These are phyloP conservation scores for Morelia viridis DNA, from an alignment of 2,797 vertebrate species.

Conservation along the genomic window DNA sequence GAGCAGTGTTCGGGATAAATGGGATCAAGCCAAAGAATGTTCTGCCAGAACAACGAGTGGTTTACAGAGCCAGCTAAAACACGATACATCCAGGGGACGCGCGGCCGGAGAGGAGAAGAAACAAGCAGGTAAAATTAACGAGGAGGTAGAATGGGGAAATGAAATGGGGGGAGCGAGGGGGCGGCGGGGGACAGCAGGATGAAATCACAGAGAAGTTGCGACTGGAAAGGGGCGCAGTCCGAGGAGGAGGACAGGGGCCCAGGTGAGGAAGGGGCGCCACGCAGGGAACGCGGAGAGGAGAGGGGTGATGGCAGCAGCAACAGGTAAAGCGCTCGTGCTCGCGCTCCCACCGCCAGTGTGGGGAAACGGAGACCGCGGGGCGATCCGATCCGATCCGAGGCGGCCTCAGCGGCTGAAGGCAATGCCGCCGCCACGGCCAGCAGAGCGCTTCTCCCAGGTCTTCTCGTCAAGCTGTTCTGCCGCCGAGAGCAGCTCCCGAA, in stretches of 20 bases:
- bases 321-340: background rate
- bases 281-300: background rate
- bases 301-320: background rate
- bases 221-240: no score
- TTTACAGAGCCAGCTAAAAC: no score
- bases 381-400: background rate
- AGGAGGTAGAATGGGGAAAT: background rate
- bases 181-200: background rate
- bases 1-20: background rate
- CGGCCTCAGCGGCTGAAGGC: background rate
- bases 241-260: background rate
- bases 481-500: background rate
- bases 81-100: background rate
- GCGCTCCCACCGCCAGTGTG: background rate
- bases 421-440: constrained; percentile 26
- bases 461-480: background rate
- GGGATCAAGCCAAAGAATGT: background rate
- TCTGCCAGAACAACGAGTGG: background rate
- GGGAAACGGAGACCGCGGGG: background rate
- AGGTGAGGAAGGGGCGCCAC: background rate
- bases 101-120: no score
- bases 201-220: background rate
- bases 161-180: no score
- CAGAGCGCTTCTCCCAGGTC: background rate
- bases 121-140: background rate